Evolutionary conservation across 35 echinoderm and acorn worm species (phyloP).

Genomic region (Patiria miniata): DNA sequence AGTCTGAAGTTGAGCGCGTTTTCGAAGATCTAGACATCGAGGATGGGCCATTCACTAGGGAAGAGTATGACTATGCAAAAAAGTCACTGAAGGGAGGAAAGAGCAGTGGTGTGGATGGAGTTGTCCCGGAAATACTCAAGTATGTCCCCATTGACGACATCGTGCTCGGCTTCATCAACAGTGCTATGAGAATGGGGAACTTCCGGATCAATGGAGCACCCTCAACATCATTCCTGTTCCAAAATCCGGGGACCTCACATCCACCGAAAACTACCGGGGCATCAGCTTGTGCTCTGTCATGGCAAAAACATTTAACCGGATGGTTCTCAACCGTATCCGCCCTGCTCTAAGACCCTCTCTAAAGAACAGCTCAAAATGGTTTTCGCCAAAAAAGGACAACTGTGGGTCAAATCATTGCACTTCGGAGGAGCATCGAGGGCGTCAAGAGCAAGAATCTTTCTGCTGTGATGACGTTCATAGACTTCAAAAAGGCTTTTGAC

Average conservation of each 20-base stretch:
- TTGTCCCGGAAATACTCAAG: not conserved
- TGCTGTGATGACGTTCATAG: no score
- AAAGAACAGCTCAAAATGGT: not conserved
- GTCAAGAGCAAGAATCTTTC: no score
- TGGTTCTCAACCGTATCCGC: conserved; percentile 13
- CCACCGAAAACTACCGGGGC: not conserved
- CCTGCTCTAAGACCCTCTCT: not conserved
- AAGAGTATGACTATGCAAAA: not conserved
- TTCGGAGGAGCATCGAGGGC: conserved; percentile 19
- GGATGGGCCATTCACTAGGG: not conserved
- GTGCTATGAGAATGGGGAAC: conserved; percentile 6
- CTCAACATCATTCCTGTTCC: conserved; percentile 7
- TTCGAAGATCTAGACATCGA: no score
- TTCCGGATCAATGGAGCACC: conserved; percentile 6
- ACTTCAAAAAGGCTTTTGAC: no score
- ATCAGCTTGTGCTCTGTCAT: conserved; percentile 8
- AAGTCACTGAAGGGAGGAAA: conserved; percentile 7
- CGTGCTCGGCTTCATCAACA: not conserved
- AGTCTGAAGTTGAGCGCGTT: not conserved
- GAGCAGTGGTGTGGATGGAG: not conserved
- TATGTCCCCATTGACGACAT: no score
- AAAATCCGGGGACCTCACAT: not conserved
- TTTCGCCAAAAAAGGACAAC: not conserved
- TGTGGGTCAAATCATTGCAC: conserved; percentile 5
- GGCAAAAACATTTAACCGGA: conserved; percentile 19